Conservation (phyloP, 2,888 invertebrate species). For the Rhimphoctona megacephalus region DNA sequence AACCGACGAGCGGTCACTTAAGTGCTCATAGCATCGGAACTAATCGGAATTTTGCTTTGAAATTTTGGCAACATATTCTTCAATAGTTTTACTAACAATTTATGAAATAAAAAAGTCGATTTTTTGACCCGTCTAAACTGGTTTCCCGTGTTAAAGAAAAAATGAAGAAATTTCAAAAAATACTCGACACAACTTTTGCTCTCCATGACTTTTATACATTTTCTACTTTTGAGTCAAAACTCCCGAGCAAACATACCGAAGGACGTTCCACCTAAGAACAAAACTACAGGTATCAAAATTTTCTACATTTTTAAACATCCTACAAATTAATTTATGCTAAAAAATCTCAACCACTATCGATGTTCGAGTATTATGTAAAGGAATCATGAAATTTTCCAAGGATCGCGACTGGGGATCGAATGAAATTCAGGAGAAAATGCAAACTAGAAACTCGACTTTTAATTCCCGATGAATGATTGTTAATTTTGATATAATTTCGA, state of each 20-base stretch:
- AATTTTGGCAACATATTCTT: too few species aligned
- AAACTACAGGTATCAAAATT: not conserved
- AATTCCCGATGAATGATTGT: not conserved
- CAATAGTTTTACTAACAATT: too few species aligned
- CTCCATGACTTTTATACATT: not conserved
- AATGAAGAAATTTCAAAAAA: not conserved
- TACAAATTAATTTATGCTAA: not conserved
- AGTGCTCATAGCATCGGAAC: too few species aligned
- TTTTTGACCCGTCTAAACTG: too few species aligned
- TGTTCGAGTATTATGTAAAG: too few species aligned
- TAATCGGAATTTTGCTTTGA: too few species aligned
- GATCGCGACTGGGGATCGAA: too few species aligned
- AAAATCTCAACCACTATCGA: not conserved
- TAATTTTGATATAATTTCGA: not conserved
- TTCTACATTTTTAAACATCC: not conserved
- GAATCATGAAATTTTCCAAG: not conserved
- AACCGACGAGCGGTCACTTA: too few species aligned
- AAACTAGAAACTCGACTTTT: not conserved
- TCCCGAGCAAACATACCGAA: not conserved
- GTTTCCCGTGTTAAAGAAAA: too few species aligned
- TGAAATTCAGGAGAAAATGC: too few species aligned
- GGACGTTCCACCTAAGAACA: not conserved
- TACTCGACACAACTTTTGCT: not conserved
- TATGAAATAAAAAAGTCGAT: too few species aligned
- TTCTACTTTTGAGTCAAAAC: not conserved